A percentile compares a stretch with the other conserved stretches of the same genome.
These are phyloP conservation scores for Atractosteus spatula DNA, from an alignment of 2,113 vertebrate species.

Conservation along the genomic window DNA sequence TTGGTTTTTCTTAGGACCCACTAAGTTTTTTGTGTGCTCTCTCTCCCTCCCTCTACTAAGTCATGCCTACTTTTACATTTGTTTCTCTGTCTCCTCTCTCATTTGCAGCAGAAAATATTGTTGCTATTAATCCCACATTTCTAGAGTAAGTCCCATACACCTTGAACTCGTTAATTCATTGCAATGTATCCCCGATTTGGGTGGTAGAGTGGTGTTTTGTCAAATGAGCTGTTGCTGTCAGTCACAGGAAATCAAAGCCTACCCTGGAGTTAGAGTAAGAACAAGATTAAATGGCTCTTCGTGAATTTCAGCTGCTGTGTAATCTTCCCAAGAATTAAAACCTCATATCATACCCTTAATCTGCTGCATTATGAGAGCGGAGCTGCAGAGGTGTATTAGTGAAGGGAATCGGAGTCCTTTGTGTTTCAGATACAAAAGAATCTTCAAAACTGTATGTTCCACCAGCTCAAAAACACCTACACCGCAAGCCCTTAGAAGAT, in stretches of 20 bases:
- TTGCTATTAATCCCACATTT: neutral
- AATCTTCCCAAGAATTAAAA: neutral
- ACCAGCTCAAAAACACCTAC: neutral
- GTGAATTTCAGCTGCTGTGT: slow-evolving; percentile 2
- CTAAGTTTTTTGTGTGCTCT: neutral
- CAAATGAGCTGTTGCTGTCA: slow-evolving; percentile 9
- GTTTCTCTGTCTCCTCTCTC: neutral
- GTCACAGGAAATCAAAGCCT: slow-evolving; percentile 9
- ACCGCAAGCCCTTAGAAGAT: neutral
- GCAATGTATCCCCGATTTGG: neutral
- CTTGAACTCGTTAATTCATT: slow-evolving; percentile 3
- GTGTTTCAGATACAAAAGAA: neutral
- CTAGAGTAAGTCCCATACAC: slow-evolving; percentile 5
- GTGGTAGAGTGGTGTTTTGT: slow-evolving; percentile 10
- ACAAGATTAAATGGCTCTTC: neutral
- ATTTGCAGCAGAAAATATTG: neutral
- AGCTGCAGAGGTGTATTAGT: neutral
- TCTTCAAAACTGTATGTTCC: neutral
- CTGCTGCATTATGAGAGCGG: neutral
- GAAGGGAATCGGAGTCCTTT: neutral
- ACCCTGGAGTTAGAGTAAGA: neutral
- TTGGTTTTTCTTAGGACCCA: neutral
- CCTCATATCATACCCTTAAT: neutral
- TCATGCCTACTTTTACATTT: no score
- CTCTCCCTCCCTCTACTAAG: neutral